Evolutionary conservation across 92 coral and sea anemone genomes (phyloP).

Genomic region (Chrysogorgia sp.): DNA sequence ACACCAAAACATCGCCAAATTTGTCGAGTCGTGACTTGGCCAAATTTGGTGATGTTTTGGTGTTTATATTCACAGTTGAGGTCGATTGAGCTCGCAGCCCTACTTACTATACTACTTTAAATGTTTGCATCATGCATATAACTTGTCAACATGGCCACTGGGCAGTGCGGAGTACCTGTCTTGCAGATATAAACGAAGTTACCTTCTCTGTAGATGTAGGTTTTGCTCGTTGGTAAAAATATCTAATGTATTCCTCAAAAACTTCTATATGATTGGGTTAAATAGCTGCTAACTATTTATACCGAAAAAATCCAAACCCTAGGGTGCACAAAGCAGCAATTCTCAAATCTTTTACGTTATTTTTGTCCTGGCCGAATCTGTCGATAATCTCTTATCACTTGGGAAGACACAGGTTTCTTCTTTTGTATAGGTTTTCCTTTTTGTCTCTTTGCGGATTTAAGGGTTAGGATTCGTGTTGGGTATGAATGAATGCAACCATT

Average conservation of each 20-base stretch:
- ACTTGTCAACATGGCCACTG: constrained; percentile 1
- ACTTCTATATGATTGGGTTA: constrained; percentile 9
- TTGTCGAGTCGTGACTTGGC: no score
- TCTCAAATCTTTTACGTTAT: constrained; percentile 53
- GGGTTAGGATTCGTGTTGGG: constrained; percentile 19
- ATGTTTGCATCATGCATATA: constrained; percentile 19
- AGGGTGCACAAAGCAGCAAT: constrained; percentile 48
- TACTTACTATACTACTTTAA: no score
- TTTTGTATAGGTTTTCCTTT: constrained; percentile 37
- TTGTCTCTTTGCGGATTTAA: constrained; percentile 37
- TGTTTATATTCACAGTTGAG: no score
- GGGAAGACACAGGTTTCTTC: constrained; percentile 45
- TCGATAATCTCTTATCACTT: constrained; percentile 42
- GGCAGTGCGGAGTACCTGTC: constrained; percentile 26
- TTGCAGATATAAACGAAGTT: constrained; percentile 32
- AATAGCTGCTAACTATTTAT: constrained; percentile 5
- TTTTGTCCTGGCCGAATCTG: constrained; percentile 11
- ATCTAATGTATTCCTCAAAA: constrained; percentile 1
- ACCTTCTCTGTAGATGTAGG: constrained; percentile 48
- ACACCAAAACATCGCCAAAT: no score
- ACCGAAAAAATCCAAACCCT: constrained; percentile 58
- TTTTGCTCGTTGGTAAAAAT: constrained; percentile 58
- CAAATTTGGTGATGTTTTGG: no score
- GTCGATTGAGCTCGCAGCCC: no score
- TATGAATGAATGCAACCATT: constrained; percentile 32